Base-by-base conservation (phyloP, 2,888 invertebrate genomes). In the Cephus nigrinus region DNA sequence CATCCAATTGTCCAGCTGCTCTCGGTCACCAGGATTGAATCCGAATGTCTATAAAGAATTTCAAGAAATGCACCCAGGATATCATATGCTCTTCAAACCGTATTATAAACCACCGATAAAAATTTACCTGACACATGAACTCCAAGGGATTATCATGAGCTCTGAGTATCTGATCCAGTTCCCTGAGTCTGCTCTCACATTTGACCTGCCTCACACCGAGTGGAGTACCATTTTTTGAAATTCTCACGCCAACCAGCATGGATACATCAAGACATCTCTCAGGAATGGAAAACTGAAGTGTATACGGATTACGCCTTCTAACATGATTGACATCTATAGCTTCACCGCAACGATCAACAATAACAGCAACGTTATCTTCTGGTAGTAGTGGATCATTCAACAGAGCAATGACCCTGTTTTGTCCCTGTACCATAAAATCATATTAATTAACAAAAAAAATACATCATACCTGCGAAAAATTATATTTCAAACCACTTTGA, bases 171-270 rank as follows among this genome's bases (percentile, higher is more conserved):
- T 97, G 96, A 89, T 97, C 97, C 77, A 97, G 92, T 88, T 97
- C 97, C 55, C 96, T 93, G 76, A 97, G 93, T 77, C 96, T 93
- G 87, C 97, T 97, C 92, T 97, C 97, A 91, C 97, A 97, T 91
- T 97, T 97, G 84, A 97, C 95, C 86, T 96, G 96, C n/a, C 96
- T 92, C 72, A 95, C 94, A 0, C 97, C 97, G 33, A 97, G 93
- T 9, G 96, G 94, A 87, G 94, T 94, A 4, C 96, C 96, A 87
- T 97, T 97, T 89, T 96, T 96, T 88, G 95, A 95, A 69, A 97
- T 95, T 73, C 96, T 94, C 40, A 97, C 95, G 90, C 96, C 96
- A 23, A 97, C 95, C 87, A 97, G 93, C 92, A 96, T 96, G 2
- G 96, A 97, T 1, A 96, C 95, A 89, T 97, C 96, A 85, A 97